Base-by-base conservation (phyloP, 2,113 vertebrate genomes). In the Chaetops frenatus region DNA sequence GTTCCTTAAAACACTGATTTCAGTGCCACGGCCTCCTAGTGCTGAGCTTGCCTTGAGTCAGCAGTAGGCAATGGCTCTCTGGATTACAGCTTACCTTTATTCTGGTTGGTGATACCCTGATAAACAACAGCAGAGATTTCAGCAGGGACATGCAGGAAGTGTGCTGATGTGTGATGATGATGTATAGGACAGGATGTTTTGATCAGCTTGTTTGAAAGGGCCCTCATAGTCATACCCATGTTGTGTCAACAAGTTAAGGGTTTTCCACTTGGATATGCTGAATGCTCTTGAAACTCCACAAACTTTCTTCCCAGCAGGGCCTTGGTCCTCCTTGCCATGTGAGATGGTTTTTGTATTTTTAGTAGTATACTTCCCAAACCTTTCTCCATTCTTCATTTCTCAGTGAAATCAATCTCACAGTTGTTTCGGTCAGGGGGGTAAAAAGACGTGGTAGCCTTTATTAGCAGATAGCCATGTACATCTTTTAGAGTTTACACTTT, bases 141-240 rank as follows among this genome's bases (percentile, higher is more conserved):
- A 80, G 58, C 0, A 1, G 50, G 45, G 31, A 53, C 21, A 5
- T 22, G 40, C 15, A 67, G 71, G 17, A 80, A 47, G 29, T 23
- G 24, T 82, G 38, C 76, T 77, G 76, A 23, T 19, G 14, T 31
- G 31, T 65, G n/a, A 35, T 36, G 21, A 47, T 51, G 29, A 80
- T 66, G 70, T 50, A 50, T 11, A 72, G 62, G 21, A 50, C 21
- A 67, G 27, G 9, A 77, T 31, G 44, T 81, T 76, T 60, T 36
- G 21, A 64, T 76, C 23, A 47, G 24, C 21, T 47, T 56, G 23
- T 69, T 72, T 89, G 54, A 83, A 89, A 50, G 60, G 36, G 12
- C 67, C 42, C 40, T 56, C 35, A 15, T 3, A 56, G 19, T 66
- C 66, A 58, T 18, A 81, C 16, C 7, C 36, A 40, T 0, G 0